Evolutionary conservation across 2,113 vertebrate genomes (phyloP).

Genomic region (Microtus richardsoni): DNA sequence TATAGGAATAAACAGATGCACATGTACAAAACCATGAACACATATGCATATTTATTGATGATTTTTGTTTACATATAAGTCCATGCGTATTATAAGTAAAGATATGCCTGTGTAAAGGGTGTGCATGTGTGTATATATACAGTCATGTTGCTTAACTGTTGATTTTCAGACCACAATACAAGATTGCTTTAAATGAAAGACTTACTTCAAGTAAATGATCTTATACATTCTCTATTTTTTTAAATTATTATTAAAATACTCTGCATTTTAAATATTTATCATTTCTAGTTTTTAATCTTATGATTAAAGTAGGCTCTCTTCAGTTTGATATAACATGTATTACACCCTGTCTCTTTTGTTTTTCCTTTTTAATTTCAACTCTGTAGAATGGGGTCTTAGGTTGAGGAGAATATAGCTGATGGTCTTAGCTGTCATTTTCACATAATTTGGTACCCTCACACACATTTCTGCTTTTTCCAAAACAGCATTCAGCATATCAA

Average conservation of each 20-base stretch:
- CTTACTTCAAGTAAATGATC: not conserved
- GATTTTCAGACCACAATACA: not conserved
- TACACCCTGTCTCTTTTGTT: not conserved
- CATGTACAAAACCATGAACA: not conserved
- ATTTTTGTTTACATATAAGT: not conserved
- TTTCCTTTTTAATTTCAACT: not conserved
- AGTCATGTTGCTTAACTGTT: not conserved
- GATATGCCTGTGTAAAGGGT: not conserved
- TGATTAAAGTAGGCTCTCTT: not conserved
- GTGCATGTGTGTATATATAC: not conserved
- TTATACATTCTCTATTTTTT: not conserved
- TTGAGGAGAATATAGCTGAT: not conserved
- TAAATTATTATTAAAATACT: not conserved
- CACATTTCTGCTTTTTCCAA: not conserved
- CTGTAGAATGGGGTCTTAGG: not conserved
- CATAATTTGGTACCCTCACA: not conserved
- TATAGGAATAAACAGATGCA: not conserved
- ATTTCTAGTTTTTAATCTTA: not conserved
- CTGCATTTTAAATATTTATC: not conserved
- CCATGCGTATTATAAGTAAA: not conserved
- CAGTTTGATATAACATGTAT: not conserved
- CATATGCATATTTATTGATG: not conserved
- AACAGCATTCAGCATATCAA: slow-evolving; percentile 28
- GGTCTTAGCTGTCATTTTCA: not conserved
- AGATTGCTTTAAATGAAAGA: not conserved